These are phyloP conservation scores for Octodon degus DNA, from an alignment of 2,113 vertebrate genomes.

Conservation along the genomic window DNA sequence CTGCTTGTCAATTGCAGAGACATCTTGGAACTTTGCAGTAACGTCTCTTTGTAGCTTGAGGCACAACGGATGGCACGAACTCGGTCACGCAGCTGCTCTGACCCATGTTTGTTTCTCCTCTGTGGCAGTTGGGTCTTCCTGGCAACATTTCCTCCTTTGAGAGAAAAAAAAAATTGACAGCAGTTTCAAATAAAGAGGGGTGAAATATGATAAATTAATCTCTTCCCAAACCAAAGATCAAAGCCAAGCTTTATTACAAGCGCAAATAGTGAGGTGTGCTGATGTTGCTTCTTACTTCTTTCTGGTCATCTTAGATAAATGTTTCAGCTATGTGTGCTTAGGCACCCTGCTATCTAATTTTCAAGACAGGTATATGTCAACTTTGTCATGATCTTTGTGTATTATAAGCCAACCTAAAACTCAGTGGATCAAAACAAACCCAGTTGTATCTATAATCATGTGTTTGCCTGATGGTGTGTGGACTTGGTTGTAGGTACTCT, in stretches of 20 bases:
- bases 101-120: constrained; percentile 57
- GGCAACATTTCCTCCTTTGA: constrained; percentile 28
- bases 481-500: not conserved
- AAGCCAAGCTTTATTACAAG: not conserved
- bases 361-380: not conserved
- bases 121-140: not conserved
- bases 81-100: constrained; percentile 45
- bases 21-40: constrained; percentile 77
- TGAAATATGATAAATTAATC: not conserved
- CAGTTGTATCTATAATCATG: not conserved
- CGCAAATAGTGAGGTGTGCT: not conserved
- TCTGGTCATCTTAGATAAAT: not conserved
- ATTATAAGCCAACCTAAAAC: not conserved
- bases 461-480: not conserved
- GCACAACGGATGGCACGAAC: not conserved
- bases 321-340: not conserved
- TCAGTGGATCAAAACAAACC: not conserved
- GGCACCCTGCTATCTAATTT: not conserved
- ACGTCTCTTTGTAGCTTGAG: constrained; percentile 61
- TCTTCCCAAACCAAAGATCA: not conserved
- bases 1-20: constrained; percentile 68
- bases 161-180: not conserved
- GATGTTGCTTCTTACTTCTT: not conserved
- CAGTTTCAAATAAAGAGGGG: not conserved
- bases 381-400: not conserved